Base-by-base conservation (phyloP, 2,888 invertebrate genomes). In the Criorhina ranunculi region DNA sequence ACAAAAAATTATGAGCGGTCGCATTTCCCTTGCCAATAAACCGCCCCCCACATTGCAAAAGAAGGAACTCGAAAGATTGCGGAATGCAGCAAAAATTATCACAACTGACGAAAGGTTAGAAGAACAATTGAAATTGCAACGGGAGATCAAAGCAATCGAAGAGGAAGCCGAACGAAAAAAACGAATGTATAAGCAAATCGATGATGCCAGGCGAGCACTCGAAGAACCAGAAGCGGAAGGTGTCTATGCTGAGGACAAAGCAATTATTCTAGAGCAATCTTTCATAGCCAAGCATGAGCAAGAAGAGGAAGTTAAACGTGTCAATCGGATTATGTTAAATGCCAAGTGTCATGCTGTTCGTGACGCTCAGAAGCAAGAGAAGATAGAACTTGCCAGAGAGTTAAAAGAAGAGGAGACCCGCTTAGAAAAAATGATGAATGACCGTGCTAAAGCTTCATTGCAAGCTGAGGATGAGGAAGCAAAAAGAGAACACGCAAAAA, bases 281-380 rank as follows among this genome's bases (percentile, higher is more conserved):
- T 88, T 91, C 35, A 86, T 92, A 1, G 91, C 91, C 4, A 90
- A 90, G 59, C 91, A 92, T 15, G 92, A 92, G 79, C 91, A 91
- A 81, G 92, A 92, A 89, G 96, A 93, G 89, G 94, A 93, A 93
- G 95, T 93, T 87, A 96, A 95, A 91, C 93, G 92, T 24, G 95
- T 96, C 85, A 97, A 96, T 91, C 94, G 95, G 76, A 93, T 97
- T 85, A 96, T 97, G 88, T 91, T 97, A 9, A 96, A 96, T 12
- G 96, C 96, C 17, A 97, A 97, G 90, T 97, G 97, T 87, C 95
- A 96, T 89, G 96, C 96, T 0, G 96, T 97, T 55, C 92, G 97
- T 15, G 96, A 97, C 90, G 96, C 96, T 0, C 97, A 97, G 92
- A 94, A 97, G 78, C 93, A 93, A 0, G 96, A 96, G 90, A 94